These are phyloP conservation scores for Danaus chrysippus DNA, from an alignment of 2,888 invertebrate species.

Conservation along the genomic window DNA sequence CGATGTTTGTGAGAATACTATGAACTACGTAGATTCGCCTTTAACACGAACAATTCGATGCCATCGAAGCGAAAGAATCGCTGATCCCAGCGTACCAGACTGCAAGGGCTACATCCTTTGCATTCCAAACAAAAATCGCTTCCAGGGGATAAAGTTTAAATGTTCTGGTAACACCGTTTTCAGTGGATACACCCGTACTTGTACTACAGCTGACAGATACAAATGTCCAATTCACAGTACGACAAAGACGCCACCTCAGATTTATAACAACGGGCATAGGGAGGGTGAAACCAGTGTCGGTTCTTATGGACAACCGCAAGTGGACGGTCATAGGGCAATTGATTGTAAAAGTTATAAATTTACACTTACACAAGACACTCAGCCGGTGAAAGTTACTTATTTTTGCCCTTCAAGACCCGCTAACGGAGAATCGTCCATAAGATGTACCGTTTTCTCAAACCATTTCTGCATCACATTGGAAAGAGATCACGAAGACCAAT, in stretches of 20 bases:
- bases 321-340: conserved; percentile 44
- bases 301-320: conserved; percentile 23
- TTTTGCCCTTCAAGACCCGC: conserved; percentile 64
- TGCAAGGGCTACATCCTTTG: conserved; percentile 74
- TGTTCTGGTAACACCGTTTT: conserved; percentile 68
- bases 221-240: conserved; percentile 55
- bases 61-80: conserved; percentile 62
- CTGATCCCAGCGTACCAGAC: conserved; percentile 61
- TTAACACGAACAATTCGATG: conserved; percentile 55
- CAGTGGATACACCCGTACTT: conserved; percentile 61
- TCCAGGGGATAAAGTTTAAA: conserved; percentile 70
- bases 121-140: conserved; percentile 63
- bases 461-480: conserved; percentile 66
- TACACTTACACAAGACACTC: conserved; percentile 55
- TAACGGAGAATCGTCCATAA: conserved; percentile 47
- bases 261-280: conserved; percentile 43
- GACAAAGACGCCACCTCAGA: conserved; percentile 41
- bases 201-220: conserved; percentile 61
- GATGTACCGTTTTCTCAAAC: conserved; percentile 70
- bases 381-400: conserved; percentile 55
- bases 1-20: conserved; percentile 60
- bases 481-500: conserved; percentile 60
- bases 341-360: conserved; percentile 73
- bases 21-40: conserved; percentile 59
- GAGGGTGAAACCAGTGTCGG: conserved; percentile 39